Evolutionary conservation across 2,797 vertebrate genomes (phyloP).

Genomic region (Rhinella marina): DNA sequence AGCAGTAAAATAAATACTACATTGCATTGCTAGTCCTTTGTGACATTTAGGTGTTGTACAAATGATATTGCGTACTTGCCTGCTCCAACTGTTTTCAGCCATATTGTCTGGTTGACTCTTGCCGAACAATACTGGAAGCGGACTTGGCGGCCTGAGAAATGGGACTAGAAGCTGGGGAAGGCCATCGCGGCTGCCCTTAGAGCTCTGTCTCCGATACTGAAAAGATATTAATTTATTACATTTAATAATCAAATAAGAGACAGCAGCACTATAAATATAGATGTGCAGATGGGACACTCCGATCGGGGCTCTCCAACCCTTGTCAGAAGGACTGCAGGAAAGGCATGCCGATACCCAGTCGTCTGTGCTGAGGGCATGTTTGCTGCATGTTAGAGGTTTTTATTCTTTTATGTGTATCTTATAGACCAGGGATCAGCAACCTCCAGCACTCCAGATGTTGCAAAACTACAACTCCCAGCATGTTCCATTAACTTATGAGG

Average conservation of each 20-base stretch:
- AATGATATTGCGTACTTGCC: constrained; percentile 66
- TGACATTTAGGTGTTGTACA: not conserved
- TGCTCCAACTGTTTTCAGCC: constrained; percentile 39
- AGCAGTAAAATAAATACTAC: not conserved
- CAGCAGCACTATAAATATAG: not conserved
- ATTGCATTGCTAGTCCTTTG: not conserved
- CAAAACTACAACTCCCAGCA: too few relatives aligned
- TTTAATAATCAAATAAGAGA: constrained; percentile 30
- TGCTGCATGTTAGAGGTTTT: too few relatives aligned
- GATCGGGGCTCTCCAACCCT: too few relatives aligned
- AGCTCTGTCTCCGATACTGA: constrained; percentile 77
- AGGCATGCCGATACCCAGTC: too few relatives aligned
- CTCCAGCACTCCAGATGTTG: too few relatives aligned
- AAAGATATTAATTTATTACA: constrained; percentile 27
- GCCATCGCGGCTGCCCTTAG: constrained; percentile 77
- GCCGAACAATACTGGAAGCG: constrained; percentile 75
- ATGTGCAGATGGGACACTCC: not conserved
- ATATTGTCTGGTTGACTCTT: constrained; percentile 57
- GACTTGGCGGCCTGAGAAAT: constrained; percentile 55
- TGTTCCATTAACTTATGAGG: too few relatives aligned
- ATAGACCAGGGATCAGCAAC: too few relatives aligned
- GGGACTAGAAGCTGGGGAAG: constrained; percentile 73
- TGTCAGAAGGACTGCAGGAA: too few relatives aligned
- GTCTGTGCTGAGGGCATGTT: too few relatives aligned
- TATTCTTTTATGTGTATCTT: too few relatives aligned